Evolutionary conservation across 2,888 invertebrate genomes (phyloP).

Genomic region (Luffia ferchaultella): DNA sequence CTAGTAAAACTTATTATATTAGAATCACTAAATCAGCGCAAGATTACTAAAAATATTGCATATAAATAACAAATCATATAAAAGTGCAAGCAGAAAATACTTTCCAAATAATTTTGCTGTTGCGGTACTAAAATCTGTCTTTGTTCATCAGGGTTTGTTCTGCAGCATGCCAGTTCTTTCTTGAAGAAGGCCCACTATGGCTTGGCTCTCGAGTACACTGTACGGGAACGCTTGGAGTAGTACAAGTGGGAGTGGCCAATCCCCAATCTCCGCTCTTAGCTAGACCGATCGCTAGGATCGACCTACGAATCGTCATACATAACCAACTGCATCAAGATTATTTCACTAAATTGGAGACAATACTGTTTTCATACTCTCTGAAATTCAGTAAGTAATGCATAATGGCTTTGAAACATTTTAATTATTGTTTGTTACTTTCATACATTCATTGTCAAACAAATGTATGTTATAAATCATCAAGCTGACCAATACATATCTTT

Average conservation of each 20-base stretch:
- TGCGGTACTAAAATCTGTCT: too few relatives aligned
- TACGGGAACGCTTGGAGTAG: slow-evolving; percentile 16
- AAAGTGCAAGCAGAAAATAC: too few relatives aligned
- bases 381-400: slow-evolving; percentile 43
- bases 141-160: slow-evolving; percentile 39
- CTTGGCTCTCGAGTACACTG: slow-evolving; percentile 30
- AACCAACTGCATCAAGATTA: slow-evolving; percentile 26
- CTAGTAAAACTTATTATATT: too few relatives aligned
- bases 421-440: too few relatives aligned
- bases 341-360: slow-evolving; percentile 25
- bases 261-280: slow-evolving; percentile 13
- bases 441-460: too few relatives aligned
- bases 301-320: slow-evolving; percentile 27
- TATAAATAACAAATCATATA: too few relatives aligned
- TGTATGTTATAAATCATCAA: too few relatives aligned
- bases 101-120: too few relatives aligned
- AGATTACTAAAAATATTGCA: background rate
- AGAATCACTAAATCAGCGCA: too few relatives aligned
- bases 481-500: too few relatives aligned
- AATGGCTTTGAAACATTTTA: too few relatives aligned
- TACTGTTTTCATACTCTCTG: slow-evolving; percentile 25
- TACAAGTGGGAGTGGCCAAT: slow-evolving; percentile 24
- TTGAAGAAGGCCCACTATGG: slow-evolving; percentile 29
- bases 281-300: slow-evolving; percentile 30
- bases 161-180: slow-evolving; percentile 43